Base-by-base conservation (phyloP, 2,797 vertebrate genomes). In the Myripristis jacobus region DNA sequence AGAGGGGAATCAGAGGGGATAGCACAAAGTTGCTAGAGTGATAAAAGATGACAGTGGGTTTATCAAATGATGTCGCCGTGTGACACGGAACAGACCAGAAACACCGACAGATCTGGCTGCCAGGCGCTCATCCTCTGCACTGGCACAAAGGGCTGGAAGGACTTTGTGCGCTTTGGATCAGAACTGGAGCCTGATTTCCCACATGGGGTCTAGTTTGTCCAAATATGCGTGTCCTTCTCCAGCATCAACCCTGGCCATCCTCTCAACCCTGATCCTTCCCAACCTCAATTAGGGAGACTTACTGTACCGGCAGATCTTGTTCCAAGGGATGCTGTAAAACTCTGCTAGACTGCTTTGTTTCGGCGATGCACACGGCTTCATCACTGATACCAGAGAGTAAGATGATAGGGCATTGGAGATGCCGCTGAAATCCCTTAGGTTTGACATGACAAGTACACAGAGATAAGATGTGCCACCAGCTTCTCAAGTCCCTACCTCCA, bases 381-480 rank as follows among this genome's bases (percentile, higher is more conserved):
- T 29, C 6, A 6, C 36, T 19, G 41, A 52, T 38, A 29, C 44
- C 48, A 24, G 0, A 15, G 8, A 66, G 18, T 29, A 1, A 1
- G 48, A 15, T 3, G 9, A 6, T 41, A 6, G 52, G 15, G 56
- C 19, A 43, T 52, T 25, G 12, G 24, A 18, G 15, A 56, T 7
- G 54, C 44, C 44, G 29, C 46, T 31, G 75, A 70, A 70, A 57
- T 66, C 62, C 54, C 57, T 21, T 54, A 60, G 58, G 71, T 57
- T 29, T 27, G 59, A 75, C 65, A 67, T 58, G 61, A 64, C 72
- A 70, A 38, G 47, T 19, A 54, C 69, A 68, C 2, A 2, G 36
- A 62, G 63, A 48, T 52, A 3, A 58, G 22, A 47, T 29, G 71
- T 12, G 54, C 66, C 77, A 76, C 22, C 70, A 77, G 55, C 68